A percentile compares a stretch with the other conserved stretches of the same genome.
Conservation (phyloP, 2,888 invertebrate species). For the Lycaena phlaeas region DNA sequence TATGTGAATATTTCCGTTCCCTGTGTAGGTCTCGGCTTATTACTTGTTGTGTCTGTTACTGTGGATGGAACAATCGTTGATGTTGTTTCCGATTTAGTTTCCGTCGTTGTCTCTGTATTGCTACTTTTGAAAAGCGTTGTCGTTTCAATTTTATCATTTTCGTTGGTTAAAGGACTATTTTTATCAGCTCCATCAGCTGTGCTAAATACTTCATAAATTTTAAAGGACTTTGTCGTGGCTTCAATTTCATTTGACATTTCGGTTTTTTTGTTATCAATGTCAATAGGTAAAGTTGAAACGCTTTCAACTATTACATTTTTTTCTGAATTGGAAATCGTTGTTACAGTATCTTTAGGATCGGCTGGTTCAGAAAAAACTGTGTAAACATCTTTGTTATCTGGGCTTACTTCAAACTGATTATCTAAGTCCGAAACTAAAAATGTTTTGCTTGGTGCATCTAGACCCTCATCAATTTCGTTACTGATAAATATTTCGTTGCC, state of each 20-base stretch:
- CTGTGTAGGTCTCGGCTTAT: slow-evolving; percentile 29
- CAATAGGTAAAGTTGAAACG: slow-evolving; percentile 51
- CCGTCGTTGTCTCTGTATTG: slow-evolving; percentile 53
- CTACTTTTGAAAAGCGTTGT: slow-evolving; percentile 36
- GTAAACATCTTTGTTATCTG: slow-evolving; percentile 33
- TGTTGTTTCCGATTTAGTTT: slow-evolving; percentile 45
- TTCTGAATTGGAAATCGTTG: slow-evolving; percentile 25
- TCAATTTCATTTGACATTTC: slow-evolving; percentile 40
- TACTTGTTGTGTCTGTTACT: slow-evolving; percentile 27
- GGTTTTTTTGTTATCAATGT: slow-evolving; percentile 30
- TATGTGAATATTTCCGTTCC: slow-evolving; percentile 52
- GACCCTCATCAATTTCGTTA: slow-evolving; percentile 60
- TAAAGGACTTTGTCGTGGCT: slow-evolving; percentile 46
- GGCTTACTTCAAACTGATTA: slow-evolving; percentile 10
- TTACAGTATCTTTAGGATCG: slow-evolving; percentile 26
- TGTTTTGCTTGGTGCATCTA: slow-evolving; percentile 33
- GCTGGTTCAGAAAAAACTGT: slow-evolving; percentile 40
- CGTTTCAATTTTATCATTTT: slow-evolving; percentile 28
- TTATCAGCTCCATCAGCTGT: slow-evolving; percentile 31
- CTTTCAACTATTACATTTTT: slow-evolving; percentile 47
- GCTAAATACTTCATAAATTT: slow-evolving; percentile 51
- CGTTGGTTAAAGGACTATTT: slow-evolving; percentile 25
- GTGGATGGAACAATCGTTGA: slow-evolving; percentile 42
- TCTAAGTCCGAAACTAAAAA: slow-evolving; percentile 3
- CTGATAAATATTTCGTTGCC: slow-evolving; percentile 53